Evolutionary conservation across 2,888 invertebrate genomes (phyloP), one percentile per base, ranked within the genome.

Genomic region (Gerosis bhagava): DNA sequence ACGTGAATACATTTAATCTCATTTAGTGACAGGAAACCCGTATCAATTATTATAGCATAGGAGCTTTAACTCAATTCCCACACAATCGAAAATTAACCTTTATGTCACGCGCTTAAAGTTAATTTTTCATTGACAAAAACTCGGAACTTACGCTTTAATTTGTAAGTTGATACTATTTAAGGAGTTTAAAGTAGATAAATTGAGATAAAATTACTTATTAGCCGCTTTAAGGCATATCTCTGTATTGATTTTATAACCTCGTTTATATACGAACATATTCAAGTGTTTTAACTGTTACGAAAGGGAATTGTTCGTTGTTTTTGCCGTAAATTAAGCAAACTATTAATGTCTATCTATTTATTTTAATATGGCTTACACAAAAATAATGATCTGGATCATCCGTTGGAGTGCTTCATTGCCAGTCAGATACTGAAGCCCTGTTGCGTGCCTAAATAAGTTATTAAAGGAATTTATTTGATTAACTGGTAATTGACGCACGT

Each of bases 1-100:
- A 64, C 56, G 56, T 62, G 62, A 68, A 58, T 63, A 63, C 67
- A 65, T 76, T 81, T 78, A 76, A 82, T 81, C 76, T 78, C 75
- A 78, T 81, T 82, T 76, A 76, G 76, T 73, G 80, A 80, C 80
- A 80, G 77, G 76, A 76, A 77, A 76, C 71, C 70, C 69, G 74
- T 70, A 71, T 66, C 65, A 57, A 60, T 65, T 65, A 64, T 68
- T 67, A 60, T 71, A 75, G 70, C 46, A 51, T 49, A 56, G 59
- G 72, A 77, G 74, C 57, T 48, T 50, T 37, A 32, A 3, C 11
- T 12, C 16, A 5, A 31, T 5, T 24, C 2, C 5, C 2, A 4
- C n/a, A n/a, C 16, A 37, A 36, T 8, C 25, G 0, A 28, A 25
- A 7, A 19, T 25, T 8, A 25, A 45, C 37, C n/a, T 25, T 19